These are phyloP conservation scores for Procapra przewalskii DNA, from an alignment of 2,113 vertebrate genomes.

Conservation along the genomic window DNA sequence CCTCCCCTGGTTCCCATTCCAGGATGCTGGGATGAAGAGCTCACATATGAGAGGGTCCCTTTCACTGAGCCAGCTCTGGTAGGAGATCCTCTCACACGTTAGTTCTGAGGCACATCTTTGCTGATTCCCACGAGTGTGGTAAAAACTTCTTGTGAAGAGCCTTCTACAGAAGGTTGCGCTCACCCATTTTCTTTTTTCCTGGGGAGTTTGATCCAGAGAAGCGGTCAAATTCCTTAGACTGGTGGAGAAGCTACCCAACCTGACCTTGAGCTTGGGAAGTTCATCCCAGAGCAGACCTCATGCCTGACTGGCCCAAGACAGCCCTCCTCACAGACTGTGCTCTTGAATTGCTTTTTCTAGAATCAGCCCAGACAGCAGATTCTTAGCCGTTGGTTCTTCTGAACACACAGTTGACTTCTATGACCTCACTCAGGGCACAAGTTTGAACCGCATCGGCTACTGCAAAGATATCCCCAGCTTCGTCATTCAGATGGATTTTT, in stretches of 20 bases:
- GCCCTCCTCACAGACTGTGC: not conserved
- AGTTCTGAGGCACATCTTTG: not conserved
- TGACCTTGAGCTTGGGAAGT: not conserved
- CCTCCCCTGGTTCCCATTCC: not conserved
- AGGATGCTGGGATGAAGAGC: not conserved
- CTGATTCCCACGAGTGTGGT: not conserved
- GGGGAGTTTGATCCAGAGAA: not conserved
- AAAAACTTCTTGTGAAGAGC: not conserved
- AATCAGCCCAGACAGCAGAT: conserved; percentile 94
- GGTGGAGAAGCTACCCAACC: not conserved
- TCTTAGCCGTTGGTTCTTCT: conserved; percentile 92
- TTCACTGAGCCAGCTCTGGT: not conserved
- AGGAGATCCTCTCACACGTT: not conserved
- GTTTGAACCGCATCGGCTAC: conserved; percentile 93
- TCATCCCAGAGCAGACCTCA: not conserved
- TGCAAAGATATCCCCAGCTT: conserved; percentile 96
- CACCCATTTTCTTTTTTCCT: not conserved
- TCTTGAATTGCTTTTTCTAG: conserved; percentile 75
- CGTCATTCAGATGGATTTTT: conserved; percentile 96
- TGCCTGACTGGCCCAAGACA: not conserved
- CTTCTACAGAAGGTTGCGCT: not conserved
- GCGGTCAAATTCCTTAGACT: not conserved
- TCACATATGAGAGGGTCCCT: not conserved
- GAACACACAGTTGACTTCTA: conserved; percentile 97
- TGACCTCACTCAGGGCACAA: conserved; percentile 93